Conservation (phyloP, 2,888 invertebrate species). For the Gymnocheta viridis region DNA sequence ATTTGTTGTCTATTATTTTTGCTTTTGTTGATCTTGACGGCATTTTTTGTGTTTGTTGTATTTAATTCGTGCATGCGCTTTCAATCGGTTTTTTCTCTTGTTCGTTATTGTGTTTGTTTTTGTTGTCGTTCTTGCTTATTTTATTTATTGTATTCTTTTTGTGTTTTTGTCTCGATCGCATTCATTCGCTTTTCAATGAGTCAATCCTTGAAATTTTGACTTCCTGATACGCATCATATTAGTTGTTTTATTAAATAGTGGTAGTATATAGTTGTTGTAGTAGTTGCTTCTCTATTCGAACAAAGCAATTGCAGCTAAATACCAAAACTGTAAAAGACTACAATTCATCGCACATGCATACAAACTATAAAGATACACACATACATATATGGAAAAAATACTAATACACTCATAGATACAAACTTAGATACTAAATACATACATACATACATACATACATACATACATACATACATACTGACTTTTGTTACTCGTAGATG, state of each 20-base stretch:
- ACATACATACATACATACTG: conserved; percentile 30
- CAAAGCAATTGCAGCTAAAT: conserved; percentile 27
- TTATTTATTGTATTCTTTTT: conserved; percentile 47
- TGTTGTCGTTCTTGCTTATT: conserved; percentile 66
- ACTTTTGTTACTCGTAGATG: conserved; percentile 48
- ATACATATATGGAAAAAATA: neutral
- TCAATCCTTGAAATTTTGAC: conserved; percentile 81
- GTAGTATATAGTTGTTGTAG: conserved; percentile 7
- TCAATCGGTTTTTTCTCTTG: conserved; percentile 71
- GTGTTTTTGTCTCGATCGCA: conserved; percentile 72
- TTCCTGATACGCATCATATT: conserved; percentile 80
- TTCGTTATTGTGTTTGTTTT: conserved; percentile 67
- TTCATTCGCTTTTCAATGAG: conserved; percentile 79
- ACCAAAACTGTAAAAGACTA: conserved; percentile 44
- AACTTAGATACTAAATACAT: conserved; percentile 27
- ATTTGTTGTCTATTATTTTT: conserved; percentile 46
- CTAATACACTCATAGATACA: neutral
- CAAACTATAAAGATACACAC: neutral
- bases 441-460: conserved; percentile 1
- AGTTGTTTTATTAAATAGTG: conserved; percentile 69
- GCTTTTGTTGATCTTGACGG: conserved; percentile 67
- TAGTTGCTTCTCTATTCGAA: conserved; percentile 30
- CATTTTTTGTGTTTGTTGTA: conserved; percentile 52
- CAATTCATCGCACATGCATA: neutral
- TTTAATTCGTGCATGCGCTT: conserved; percentile 66